Percentiles rank a stretch among this genome's conserved stretches.
phyloP scores from a whole-genome alignment of 1,140 invertebrate genomes.

The Calycopis cecrops region DNA sequence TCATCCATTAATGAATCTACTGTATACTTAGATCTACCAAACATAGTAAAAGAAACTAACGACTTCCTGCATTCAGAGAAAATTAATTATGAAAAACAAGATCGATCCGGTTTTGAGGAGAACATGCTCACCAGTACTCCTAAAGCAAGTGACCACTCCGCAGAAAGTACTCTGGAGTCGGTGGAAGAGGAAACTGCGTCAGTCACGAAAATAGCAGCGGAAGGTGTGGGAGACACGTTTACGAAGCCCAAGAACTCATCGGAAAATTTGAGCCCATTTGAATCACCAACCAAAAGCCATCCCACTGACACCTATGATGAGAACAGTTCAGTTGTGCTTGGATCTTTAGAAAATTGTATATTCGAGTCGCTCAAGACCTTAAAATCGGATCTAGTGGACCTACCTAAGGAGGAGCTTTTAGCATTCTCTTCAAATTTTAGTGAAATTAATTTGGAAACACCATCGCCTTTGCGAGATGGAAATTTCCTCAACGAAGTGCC shows the following conservation, averaged over 20 bases:
- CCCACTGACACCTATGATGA: conserved; percentile 64
- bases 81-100: conserved; percentile 27
- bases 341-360: conserved; percentile 75
- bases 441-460: conserved; percentile 66
- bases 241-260: conserved; percentile 54
- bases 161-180: conserved; percentile 35
- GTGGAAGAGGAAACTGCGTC: conserved; percentile 28
- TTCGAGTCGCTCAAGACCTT: conserved; percentile 73
- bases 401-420: conserved; percentile 66
- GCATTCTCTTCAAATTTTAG: conserved; percentile 74
- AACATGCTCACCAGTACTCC: conserved; percentile 50
- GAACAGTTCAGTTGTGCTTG: conserved; percentile 73
- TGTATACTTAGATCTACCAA: conserved; percentile 59
- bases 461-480: conserved; percentile 57
- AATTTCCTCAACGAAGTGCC: conserved; percentile 68
- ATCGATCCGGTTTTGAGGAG: conserved; percentile 32
- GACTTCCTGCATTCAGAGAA: conserved; percentile 54
- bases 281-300: conserved; percentile 64
- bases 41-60: conserved; percentile 45
- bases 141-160: conserved; percentile 41
- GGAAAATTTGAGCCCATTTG: conserved; percentile 56
- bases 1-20: conserved; percentile 50
- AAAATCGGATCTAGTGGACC: conserved; percentile 54
- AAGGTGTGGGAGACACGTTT: conserved; percentile 33
- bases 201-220: conserved; percentile 41